Evolutionary conservation across 2,113 vertebrate genomes (phyloP), one percentile per base, ranked within the genome.

Genomic region (Lophochroa leadbeateri): DNA sequence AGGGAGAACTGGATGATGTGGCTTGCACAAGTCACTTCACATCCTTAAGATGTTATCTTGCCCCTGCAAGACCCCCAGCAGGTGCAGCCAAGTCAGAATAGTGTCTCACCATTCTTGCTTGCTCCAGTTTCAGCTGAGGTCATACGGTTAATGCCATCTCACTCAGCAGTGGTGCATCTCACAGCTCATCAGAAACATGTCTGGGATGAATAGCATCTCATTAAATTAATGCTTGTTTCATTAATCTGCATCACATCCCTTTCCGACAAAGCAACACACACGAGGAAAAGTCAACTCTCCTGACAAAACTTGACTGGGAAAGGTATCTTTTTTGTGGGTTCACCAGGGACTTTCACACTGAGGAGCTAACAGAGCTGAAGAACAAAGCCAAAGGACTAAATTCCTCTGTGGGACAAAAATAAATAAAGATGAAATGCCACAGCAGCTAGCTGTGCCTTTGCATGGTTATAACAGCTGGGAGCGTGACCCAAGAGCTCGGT

Each of bases 131-230:
- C 27, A 60, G 47, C 29, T 0, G 0, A 50, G 46, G 28, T 39
- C 2, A 0, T 61, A 15, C 8, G 24, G 28, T 52, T 47, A 31
- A 23, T 37, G 43, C 16, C 41, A 7, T 24, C 52, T 46, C 1
- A 0, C 33, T n/a, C 16, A 13, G 39, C 35, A 60, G 25, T 69
- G 60, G 18, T n/a, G 6, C 25, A 13, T 52, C 41, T 82, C 50
- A 68, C 29, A 81, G 35, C 41, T 84, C 46, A 63, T 61, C 33
- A 43, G 19, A 37, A 50, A 4, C 0, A 0, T 46, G 17, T 63
- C 65, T 82, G 39, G 44, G 35, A 69, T n/a, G 28, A 43, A 24
- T 23, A 20, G 14, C 5, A 17, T 14, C 12, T 68, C 37, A 8
- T 47, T 46, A 18, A 33, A 25, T 64, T 58, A 23, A 9, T 82